A percentile compares a stretch with the other conserved stretches of the same genome.
phyloP scores from a whole-genome alignment of 2,797 vertebrate species.

The Gastrophryne carolinensis region DNA sequence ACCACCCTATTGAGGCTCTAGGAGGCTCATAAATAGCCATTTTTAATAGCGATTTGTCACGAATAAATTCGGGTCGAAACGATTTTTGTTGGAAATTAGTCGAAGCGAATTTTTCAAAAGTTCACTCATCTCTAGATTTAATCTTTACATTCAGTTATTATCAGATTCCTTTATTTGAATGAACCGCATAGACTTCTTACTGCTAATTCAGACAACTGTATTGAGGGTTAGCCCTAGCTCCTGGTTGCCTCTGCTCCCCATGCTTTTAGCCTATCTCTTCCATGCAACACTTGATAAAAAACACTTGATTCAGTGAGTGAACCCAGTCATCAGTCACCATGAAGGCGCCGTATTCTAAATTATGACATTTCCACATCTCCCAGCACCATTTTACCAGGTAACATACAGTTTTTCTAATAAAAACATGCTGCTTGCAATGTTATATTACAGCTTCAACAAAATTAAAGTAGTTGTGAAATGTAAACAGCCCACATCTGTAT shows the following conservation, averaged over 20 bases:
- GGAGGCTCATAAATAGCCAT: too few species aligned
- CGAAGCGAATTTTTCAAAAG: too few species aligned
- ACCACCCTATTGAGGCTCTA: too few species aligned
- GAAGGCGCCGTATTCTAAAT: not conserved
- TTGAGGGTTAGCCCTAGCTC: not conserved
- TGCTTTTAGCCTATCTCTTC: not conserved
- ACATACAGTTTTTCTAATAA: constrained; percentile 36
- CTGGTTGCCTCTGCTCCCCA: too few species aligned
- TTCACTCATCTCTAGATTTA: too few species aligned
- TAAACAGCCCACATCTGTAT: constrained; percentile 48
- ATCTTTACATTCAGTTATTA: too few species aligned
- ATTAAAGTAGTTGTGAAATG: constrained; percentile 41
- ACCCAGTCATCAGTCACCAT: not conserved
- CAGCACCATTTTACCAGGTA: constrained; percentile 9
- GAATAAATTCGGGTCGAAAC: too few species aligned
- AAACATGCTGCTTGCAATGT: constrained; percentile 37
- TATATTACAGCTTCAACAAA: constrained; percentile 32
- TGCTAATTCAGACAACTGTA: too few species aligned
- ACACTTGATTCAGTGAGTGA: not conserved
- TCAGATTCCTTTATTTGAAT: too few species aligned
- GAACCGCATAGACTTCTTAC: too few species aligned
- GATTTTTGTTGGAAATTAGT: too few species aligned
- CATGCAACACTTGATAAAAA: constrained; percentile 20
- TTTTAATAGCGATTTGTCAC: too few species aligned
- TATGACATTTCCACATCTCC: constrained; percentile 23